Evolutionary conservation across 2,113 vertebrate species (phyloP).

Genomic region (Gnathonemus echidnorhynchus): DNA sequence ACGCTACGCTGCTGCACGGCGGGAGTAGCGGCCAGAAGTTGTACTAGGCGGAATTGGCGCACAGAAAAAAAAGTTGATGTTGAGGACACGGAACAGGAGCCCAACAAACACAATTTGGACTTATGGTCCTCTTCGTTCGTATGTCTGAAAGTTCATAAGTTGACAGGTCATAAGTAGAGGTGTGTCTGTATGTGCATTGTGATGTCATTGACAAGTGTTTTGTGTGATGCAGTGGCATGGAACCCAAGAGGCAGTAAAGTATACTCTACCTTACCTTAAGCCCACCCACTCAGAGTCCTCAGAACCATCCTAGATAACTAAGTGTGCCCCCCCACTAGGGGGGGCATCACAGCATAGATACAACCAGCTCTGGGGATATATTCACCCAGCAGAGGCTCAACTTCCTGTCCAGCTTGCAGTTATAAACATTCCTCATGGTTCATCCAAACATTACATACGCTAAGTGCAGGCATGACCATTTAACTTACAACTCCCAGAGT

Average conservation of each 20-base stretch:
- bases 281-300: background rate
- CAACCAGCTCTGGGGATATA: background rate
- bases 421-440: background rate
- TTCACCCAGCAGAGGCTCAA: background rate
- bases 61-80: too few species aligned
- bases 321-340: too few species aligned
- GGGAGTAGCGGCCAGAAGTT: too few species aligned
- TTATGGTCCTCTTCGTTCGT: too few species aligned
- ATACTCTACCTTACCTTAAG: background rate
- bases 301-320: background rate
- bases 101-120: too few species aligned
- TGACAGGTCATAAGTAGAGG: too few species aligned
- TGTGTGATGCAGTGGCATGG: background rate
- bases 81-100: too few species aligned
- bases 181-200: background rate
- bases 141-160: too few species aligned
- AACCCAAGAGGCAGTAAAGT: background rate
- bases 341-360: background rate
- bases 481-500: background rate
- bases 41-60: too few species aligned
- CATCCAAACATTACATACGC: background rate
- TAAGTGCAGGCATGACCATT: background rate
- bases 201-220: background rate
- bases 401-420: background rate
- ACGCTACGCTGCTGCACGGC: too few species aligned